Evolutionary conservation across 2,888 invertebrate species (phyloP).

Genomic region (Epinotia ramella): DNA sequence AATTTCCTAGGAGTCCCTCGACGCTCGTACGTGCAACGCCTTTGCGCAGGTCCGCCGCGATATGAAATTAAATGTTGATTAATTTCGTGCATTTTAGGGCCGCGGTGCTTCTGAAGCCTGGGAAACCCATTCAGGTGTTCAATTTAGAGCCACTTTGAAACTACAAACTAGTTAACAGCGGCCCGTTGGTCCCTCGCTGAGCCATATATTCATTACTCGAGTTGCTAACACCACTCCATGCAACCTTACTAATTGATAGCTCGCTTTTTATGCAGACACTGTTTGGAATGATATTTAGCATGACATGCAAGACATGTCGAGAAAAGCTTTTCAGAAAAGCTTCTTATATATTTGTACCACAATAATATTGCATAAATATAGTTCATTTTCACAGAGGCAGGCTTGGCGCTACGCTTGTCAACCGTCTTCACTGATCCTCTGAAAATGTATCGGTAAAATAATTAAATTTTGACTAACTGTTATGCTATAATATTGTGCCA

Average conservation of each 20-base stretch:
- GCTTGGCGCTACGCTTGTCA: background rate
- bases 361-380: background rate
- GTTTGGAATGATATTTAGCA: slow-evolving; percentile 8
- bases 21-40: slow-evolving; percentile 66
- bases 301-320: background rate
- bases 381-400: background rate
- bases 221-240: slow-evolving; percentile 59
- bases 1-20: slow-evolving; percentile 76
- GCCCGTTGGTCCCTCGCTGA: slow-evolving; percentile 60
- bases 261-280: slow-evolving; percentile 20
- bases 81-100: slow-evolving; percentile 74
- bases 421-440: background rate
- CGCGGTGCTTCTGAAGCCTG: slow-evolving; percentile 55
- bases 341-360: background rate
- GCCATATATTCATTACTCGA: slow-evolving; percentile 55
- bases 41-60: slow-evolving; percentile 62
- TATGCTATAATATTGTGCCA: background rate
- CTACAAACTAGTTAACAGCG: slow-evolving; percentile 76
- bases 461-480: slow-evolving; percentile 11
- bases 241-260: slow-evolving; percentile 51
- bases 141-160: slow-evolving; percentile 73
- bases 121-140: slow-evolving; percentile 71
- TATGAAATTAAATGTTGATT: slow-evolving; percentile 83
- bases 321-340: background rate
- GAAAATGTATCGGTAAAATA: slow-evolving; percentile 16